Conservation (phyloP, 2,888 invertebrate genomes). For the Alviniconcha strummeri region DNA sequence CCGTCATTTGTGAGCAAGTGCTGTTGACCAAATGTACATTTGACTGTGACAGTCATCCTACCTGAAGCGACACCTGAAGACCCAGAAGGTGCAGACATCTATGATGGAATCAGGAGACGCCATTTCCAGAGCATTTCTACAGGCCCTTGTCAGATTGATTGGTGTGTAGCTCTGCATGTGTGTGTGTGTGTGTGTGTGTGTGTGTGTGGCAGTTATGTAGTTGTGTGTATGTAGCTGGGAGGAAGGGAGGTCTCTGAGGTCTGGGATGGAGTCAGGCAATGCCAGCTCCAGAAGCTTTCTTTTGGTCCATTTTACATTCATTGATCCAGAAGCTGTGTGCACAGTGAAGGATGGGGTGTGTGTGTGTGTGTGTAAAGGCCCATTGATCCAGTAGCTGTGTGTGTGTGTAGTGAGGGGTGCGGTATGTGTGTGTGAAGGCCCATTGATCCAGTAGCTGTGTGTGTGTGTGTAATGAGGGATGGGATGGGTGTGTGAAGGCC, state of each 20-base stretch:
- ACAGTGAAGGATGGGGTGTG: too few species aligned
- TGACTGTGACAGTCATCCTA: constrained; percentile 79
- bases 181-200: neutral
- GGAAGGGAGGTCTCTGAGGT: too few species aligned
- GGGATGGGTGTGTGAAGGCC: neutral
- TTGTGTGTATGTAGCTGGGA: neutral
- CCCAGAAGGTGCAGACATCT: constrained; percentile 76
- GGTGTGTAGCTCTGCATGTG: constrained; percentile 76
- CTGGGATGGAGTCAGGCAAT: too few species aligned
- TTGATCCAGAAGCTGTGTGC: neutral
- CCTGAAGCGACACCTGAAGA: constrained; percentile 85
- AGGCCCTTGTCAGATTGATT: constrained; percentile 93
- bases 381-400: too few species aligned
- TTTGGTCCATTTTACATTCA: too few species aligned
- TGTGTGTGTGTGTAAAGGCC: neutral
- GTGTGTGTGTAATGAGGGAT: neutral
- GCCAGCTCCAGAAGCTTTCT: too few species aligned
- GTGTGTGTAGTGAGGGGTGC: too few species aligned
- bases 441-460: too few species aligned
- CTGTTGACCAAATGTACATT: too few species aligned
- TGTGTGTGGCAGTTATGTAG: neutral
- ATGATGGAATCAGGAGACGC: constrained; percentile 83
- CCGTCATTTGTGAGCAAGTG: too few species aligned
- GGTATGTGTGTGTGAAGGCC: neutral
- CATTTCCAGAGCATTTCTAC: constrained; percentile 92